Percentiles rank a stretch among this genome's conserved stretches.
Evolutionary conservation across 2,113 vertebrate species (phyloP).

Genomic region (Choloepus hoffmanni): DNA sequence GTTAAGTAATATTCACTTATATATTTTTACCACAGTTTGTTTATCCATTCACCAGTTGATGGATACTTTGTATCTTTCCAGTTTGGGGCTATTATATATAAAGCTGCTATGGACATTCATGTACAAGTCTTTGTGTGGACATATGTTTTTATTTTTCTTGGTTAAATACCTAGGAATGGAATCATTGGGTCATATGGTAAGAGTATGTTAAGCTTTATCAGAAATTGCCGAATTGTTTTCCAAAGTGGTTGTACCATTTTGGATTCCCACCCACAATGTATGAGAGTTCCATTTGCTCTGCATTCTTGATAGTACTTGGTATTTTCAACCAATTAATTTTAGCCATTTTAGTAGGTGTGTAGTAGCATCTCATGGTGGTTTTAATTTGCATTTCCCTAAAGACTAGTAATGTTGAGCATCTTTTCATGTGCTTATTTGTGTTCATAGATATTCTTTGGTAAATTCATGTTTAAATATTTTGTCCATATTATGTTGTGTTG

Average conservation of each 20-base stretch:
- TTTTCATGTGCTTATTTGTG: neutral
- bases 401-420: neutral
- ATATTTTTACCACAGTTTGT: neutral
- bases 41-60: neutral
- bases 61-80: neutral
- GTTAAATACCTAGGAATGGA: neutral
- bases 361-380: neutral
- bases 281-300: neutral
- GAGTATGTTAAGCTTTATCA: neutral
- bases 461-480: neutral
- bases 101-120: neutral
- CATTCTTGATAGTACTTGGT: neutral
- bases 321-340: neutral
- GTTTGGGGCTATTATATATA: neutral
- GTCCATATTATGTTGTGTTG: neutral
- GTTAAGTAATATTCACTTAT: neutral
- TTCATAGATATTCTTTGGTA: neutral
- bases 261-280: neutral
- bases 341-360: neutral
- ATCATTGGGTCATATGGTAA: neutral
- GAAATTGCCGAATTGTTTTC: neutral
- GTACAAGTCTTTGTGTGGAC: neutral
- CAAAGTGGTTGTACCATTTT: neutral
- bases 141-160: neutral
- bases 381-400: neutral